Evolutionary conservation across 1,140 invertebrate species (phyloP).

Genomic region (Pogonognathellus flavescens): DNA sequence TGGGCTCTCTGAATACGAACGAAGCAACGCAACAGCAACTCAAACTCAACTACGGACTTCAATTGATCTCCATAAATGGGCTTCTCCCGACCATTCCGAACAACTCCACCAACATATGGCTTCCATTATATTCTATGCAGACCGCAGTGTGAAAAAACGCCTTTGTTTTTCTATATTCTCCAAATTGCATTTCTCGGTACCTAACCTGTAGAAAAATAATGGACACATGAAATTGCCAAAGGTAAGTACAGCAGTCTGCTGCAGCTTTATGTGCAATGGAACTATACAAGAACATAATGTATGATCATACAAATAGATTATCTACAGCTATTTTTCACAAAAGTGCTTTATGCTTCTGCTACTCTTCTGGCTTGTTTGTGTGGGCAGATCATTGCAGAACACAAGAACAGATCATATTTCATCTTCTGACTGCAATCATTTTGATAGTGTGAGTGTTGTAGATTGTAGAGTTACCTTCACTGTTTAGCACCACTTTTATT

Average conservation of each 20-base stretch:
- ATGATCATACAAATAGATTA: not conserved
- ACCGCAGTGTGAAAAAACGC: slow-evolving; percentile 83
- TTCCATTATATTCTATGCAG: slow-evolving; percentile 81
- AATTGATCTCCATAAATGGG: slow-evolving; percentile 78
- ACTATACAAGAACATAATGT: not conserved
- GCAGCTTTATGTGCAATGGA: too few relatives aligned
- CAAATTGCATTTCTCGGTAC: not conserved
- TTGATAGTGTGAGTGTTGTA: too few relatives aligned
- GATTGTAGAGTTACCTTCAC: too few relatives aligned
- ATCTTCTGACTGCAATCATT: too few relatives aligned
- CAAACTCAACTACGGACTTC: too few relatives aligned
- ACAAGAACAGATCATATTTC: too few relatives aligned
- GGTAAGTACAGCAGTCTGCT: too few relatives aligned
- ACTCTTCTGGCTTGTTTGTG: too few relatives aligned
- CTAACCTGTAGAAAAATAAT: not conserved
- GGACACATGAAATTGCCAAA: not conserved
- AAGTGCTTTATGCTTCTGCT: too few relatives aligned
- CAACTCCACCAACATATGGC: slow-evolving; percentile 77
- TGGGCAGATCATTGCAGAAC: too few relatives aligned
- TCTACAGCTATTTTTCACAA: too few relatives aligned
- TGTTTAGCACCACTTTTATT: too few relatives aligned
- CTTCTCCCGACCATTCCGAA: slow-evolving; percentile 77
- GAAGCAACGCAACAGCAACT: slow-evolving; percentile 64
- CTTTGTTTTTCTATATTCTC: slow-evolving; percentile 72
- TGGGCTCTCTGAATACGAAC: slow-evolving; percentile 62